Conservation (phyloP, 2,113 vertebrate genomes). For the Xenopus laevis region DNA sequence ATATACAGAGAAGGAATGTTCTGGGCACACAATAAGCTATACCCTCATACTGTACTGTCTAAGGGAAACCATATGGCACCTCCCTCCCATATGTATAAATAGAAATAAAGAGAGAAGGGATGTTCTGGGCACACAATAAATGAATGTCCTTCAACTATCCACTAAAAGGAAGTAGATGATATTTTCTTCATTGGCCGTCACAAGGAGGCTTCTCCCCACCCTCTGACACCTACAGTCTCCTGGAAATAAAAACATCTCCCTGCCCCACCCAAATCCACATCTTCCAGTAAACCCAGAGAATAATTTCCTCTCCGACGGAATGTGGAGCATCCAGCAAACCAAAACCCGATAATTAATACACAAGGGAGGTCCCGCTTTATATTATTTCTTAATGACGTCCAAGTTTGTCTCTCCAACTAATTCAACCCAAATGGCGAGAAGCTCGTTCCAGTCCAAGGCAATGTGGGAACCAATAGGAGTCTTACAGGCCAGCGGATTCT, state of each 20-base stretch:
- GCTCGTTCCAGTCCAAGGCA: not conserved
- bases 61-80: too few species aligned
- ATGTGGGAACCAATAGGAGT: too few species aligned
- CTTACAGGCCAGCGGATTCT: too few species aligned
- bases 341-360: not conserved
- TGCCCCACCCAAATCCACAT: not conserved
- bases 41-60: too few species aligned
- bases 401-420: not conserved
- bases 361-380: not conserved
- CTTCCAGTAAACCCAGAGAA: not conserved
- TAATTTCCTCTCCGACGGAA: not conserved
- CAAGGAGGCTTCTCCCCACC: not conserved
- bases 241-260: not conserved
- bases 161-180: too few species aligned
- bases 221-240: not conserved
- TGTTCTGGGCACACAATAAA: too few species aligned
- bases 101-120: too few species aligned
- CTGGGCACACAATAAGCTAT: too few species aligned
- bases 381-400: not conserved
- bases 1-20: too few species aligned
- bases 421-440: not conserved
- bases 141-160: too few species aligned
- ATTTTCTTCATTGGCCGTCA: too few species aligned
- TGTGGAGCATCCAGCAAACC: not conserved
- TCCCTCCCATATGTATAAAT: too few species aligned